These are phyloP conservation scores for Premnoplex brunnescens DNA, from an alignment of 2,797 vertebrate species.

Conservation along the genomic window DNA sequence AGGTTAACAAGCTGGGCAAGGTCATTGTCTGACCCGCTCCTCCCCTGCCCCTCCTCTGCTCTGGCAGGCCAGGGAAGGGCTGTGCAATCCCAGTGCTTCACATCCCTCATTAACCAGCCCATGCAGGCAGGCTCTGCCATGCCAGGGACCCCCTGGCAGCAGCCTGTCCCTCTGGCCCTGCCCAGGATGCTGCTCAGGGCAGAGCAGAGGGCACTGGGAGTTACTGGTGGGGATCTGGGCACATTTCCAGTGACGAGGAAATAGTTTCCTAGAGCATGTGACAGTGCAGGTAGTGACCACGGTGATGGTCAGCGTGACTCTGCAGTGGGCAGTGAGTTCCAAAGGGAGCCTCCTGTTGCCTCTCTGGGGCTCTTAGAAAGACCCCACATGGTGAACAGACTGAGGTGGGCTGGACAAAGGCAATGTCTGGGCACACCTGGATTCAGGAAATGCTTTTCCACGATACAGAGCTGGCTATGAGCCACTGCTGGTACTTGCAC, in stretches of 20 bases:
- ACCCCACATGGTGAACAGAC: fast-evolving
- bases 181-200: neutral
- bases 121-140: fast-evolving
- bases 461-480: neutral
- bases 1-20: constrained; percentile 24
- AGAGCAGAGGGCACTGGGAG: neutral
- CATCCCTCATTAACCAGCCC: neutral
- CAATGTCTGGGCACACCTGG: neutral
- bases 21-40: neutral
- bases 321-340: neutral
- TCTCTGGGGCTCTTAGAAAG: neutral
- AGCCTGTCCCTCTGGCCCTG: neutral
- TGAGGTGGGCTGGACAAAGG: neutral
- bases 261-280: neutral
- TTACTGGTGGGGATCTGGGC: neutral
- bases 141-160: neutral
- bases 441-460: neutral
- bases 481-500: neutral
- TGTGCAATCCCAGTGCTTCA: neutral
- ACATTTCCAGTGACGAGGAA: neutral
- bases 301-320: fast-evolving
- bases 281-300: fast-evolving
- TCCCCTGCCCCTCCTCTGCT: neutral
- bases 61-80: neutral
- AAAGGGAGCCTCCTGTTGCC: neutral